These are phyloP conservation scores for Falco biarmicus DNA, from an alignment of 2,797 vertebrate genomes.

Conservation along the genomic window DNA sequence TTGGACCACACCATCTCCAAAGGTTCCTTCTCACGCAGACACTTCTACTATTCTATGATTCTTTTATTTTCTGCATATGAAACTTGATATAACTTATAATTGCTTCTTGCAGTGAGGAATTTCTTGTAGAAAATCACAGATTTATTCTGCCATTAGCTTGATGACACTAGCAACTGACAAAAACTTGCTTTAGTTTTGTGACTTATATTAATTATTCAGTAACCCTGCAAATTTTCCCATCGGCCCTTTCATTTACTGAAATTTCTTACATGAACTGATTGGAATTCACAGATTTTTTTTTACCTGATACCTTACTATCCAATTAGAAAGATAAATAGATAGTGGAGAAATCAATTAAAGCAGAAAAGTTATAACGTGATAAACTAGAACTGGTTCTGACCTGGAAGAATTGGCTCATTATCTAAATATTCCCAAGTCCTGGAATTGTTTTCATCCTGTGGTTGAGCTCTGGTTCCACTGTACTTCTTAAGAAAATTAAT, in stretches of 20 bases:
- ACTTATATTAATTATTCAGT: slow-evolving; percentile 24
- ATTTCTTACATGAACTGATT: slow-evolving; percentile 13
- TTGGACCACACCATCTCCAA: not conserved
- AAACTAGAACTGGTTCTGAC: slow-evolving; percentile 53
- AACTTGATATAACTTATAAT: not conserved
- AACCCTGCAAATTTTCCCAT: slow-evolving; percentile 22
- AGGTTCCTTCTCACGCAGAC: not conserved
- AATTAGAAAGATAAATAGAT: slow-evolving; percentile 68
- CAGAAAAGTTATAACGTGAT: slow-evolving; percentile 52
- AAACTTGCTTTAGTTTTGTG: not conserved
- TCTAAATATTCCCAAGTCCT: slow-evolving; percentile 58
- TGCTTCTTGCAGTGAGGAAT: not conserved
- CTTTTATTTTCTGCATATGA: not conserved
- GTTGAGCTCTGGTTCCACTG: slow-evolving; percentile 5
- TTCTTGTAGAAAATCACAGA: not conserved
- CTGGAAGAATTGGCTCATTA: slow-evolving; percentile 51
- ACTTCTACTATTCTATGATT: not conserved
- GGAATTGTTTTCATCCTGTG: slow-evolving; percentile 46
- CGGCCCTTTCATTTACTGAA: not conserved
- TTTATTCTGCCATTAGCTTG: not conserved
- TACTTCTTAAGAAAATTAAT: slow-evolving; percentile 33
- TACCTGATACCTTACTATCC: slow-evolving; percentile 9
- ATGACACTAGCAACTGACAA: not conserved
- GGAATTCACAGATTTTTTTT: slow-evolving; percentile 9
- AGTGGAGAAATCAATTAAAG: slow-evolving; percentile 66